Base-by-base conservation (phyloP, 2,113 vertebrate species). In the Azemiops feae region DNA sequence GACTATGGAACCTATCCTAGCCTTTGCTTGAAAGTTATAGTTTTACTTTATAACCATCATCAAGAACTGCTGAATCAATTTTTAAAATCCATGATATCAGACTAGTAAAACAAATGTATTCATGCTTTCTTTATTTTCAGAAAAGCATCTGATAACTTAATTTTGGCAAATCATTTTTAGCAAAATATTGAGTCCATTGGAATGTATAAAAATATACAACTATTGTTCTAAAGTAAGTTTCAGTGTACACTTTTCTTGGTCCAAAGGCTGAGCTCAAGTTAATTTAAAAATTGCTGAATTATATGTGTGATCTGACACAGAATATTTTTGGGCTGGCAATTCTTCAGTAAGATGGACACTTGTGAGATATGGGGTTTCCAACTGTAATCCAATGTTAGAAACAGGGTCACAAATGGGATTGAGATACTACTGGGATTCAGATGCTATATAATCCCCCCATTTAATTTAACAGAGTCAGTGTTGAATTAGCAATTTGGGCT, bases 31-130 rank as follows among this genome's bases (percentile, higher is more conserved):
- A 47, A 52, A 94, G 50, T 81, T 95, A 81, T 43, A 91, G n/a
- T 92, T 94, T 95, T 92, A 91, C 34, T 94, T 94, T 64, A 3
- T 60, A 94, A 16, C 5, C 45, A 93, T 92, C 93, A 91, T 39
- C 91, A 94, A 22, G 43, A 1, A 18, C 85, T 92, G 91, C 0
- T 90, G 6, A 20, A 53, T 9, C 3, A 87, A 92, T 93, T 88
- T 43, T 50, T 30, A 39, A 0, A 1, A 86, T 3, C 39, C 89
- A 81, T 50, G 86, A 27, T 95, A 7, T 69, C 52, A 89, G 30
- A 18, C 27, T 64, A 81, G 11, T 16, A 34, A 25, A 92, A 89
- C 5, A 22, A n/a, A 8, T 85, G 1, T 27, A 57, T 2, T 34
- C 64, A 5, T 89, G 22, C 11, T 92, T 39, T 30, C n/a, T 85